Percentiles rank a stretch among this genome's conserved stretches.
These are phyloP conservation scores for Marisa cornuarietis DNA, from an alignment of 1,140 invertebrate genomes.

Conservation along the genomic window DNA sequence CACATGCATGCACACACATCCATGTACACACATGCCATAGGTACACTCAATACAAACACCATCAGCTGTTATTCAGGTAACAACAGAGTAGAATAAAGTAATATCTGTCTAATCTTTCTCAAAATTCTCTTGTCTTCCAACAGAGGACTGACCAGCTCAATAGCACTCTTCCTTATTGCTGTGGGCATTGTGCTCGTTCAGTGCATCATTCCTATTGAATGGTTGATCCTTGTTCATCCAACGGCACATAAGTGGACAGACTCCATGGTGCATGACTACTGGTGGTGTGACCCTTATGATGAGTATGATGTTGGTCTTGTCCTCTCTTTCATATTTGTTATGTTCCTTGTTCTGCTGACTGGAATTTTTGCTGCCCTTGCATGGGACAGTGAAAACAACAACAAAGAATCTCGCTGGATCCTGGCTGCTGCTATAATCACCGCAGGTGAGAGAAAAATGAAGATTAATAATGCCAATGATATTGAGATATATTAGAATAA, in stretches of 20 bases:
- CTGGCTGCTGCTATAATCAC: slow-evolving; percentile 11
- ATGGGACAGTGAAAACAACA: slow-evolving; percentile 64
- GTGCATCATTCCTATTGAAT: slow-evolving; percentile 56
- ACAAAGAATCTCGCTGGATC: slow-evolving; percentile 66
- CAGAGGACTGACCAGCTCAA: slow-evolving; percentile 52
- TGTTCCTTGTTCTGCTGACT: slow-evolving; percentile 66
- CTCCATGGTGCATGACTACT: slow-evolving; percentile 42
- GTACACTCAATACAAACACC: not conserved
- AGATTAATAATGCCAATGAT: too few species aligned
- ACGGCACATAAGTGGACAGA: slow-evolving; percentile 37
- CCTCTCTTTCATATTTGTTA: slow-evolving; percentile 67
- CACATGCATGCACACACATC: too few species aligned
- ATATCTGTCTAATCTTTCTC: not conserved
- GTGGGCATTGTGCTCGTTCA: slow-evolving; percentile 65
- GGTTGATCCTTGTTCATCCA: slow-evolving; percentile 52
- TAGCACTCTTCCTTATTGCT: slow-evolving; percentile 63
- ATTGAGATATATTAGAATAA: too few species aligned
- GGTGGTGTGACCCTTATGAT: slow-evolving; percentile 55
- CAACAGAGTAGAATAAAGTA: not conserved
- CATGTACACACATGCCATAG: too few species aligned
- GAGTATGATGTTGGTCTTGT: slow-evolving; percentile 66
- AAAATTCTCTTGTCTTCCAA: slow-evolving; percentile 2
- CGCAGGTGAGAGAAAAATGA: not conserved
- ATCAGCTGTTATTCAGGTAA: not conserved
- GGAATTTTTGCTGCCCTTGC: slow-evolving; percentile 65